Conservation (phyloP, 2,113 vertebrate genomes). For the Lepidothrix coronata region DNA sequence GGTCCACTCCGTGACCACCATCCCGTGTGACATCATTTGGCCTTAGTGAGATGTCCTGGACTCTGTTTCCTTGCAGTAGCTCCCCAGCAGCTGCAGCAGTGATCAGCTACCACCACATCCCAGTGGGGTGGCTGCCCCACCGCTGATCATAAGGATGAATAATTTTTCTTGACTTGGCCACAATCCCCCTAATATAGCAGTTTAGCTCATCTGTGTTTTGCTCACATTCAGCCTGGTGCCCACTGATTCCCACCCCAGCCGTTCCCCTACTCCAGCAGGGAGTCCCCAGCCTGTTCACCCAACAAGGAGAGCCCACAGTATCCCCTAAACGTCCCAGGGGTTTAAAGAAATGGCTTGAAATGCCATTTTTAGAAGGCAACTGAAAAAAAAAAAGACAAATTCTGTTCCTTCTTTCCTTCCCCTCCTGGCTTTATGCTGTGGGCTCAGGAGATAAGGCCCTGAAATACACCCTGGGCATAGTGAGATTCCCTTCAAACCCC, state of each 20-base stretch:
- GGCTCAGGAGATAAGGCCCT: background rate
- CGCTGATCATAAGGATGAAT: background rate
- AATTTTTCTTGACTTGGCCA: background rate
- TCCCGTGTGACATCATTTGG: background rate
- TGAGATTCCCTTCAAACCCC: background rate
- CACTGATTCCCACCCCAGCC: fast-evolving
- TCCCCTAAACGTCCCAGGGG: background rate
- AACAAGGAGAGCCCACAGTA: background rate
- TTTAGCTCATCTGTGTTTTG: background rate
- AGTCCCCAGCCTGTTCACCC: background rate
- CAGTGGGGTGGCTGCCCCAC: background rate
- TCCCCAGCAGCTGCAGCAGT: background rate
- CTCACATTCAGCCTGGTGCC: background rate
- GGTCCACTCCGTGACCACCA: background rate
- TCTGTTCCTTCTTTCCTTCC: background rate
- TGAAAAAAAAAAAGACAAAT: background rate
- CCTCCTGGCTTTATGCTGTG: background rate
- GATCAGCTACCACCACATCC: background rate
- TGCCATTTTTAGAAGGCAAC: background rate
- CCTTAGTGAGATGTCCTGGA: background rate
- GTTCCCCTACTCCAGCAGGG: background rate
- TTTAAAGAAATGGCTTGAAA: background rate
- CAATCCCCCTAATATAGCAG: background rate
- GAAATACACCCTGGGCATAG: background rate
- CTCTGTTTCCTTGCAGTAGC: background rate